These are phyloP conservation scores for Menura novaehollandiae DNA, from an alignment of 2,113 vertebrate species.

Conservation along the genomic window DNA sequence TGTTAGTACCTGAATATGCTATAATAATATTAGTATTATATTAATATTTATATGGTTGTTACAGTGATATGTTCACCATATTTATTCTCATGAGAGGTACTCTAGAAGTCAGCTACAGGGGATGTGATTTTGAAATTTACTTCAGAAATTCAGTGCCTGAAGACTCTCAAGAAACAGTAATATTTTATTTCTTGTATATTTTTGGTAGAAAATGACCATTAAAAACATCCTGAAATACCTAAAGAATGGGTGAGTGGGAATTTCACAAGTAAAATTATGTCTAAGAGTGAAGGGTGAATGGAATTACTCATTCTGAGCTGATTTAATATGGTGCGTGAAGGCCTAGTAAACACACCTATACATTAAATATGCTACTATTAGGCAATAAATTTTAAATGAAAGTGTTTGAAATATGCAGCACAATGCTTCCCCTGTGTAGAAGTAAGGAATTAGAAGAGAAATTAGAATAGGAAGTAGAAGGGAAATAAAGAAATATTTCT, in stretches of 20 bases:
- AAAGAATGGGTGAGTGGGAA: not conserved
- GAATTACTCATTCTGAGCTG: not conserved
- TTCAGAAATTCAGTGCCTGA: not conserved
- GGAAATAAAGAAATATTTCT: not conserved
- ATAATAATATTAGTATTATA: not conserved
- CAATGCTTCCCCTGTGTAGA: not conserved
- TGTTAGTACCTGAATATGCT: not conserved
- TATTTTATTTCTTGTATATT: not conserved
- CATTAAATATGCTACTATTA: not conserved
- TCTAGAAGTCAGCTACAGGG: not conserved
- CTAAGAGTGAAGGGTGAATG: not conserved
- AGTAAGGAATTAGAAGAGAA: not conserved
- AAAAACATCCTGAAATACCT: not conserved
- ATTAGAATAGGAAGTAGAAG: not conserved
- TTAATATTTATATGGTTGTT: not conserved
- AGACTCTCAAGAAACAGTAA: not conserved
- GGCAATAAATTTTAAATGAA: not conserved
- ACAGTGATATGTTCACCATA: not conserved
- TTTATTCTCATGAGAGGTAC: not conserved
- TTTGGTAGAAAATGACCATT: not conserved
- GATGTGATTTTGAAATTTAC: not conserved
- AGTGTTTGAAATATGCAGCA: not conserved
- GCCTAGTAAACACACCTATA: not conserved
- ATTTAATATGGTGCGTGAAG: not conserved
- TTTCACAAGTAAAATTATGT: not conserved